Conservation (phyloP, 1,140 invertebrate genomes). For the Ostrea edulis region DNA sequence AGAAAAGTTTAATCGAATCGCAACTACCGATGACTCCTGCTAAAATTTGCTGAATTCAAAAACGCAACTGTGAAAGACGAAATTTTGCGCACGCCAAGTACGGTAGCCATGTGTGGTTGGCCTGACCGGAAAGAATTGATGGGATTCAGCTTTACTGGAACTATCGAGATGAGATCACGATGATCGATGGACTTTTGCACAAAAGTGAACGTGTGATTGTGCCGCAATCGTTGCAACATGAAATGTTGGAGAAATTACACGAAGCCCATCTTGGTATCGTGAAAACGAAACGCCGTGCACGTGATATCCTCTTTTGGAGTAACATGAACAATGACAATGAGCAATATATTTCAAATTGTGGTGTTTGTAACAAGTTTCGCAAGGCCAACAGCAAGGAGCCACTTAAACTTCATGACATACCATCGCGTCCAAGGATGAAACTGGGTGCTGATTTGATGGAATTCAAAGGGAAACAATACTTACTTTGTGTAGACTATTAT, state of each 20-base stretch:
- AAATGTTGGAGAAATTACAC: constrained; percentile 54
- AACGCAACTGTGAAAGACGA: background rate
- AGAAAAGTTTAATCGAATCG: constrained; percentile 1
- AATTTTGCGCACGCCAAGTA: background rate
- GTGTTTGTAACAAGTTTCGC: constrained; percentile 31
- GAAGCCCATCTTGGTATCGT: constrained; percentile 51
- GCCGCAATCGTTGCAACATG: constrained; percentile 36
- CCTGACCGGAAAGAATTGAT: background rate
- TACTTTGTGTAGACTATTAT: too few relatives aligned
- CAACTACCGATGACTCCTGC: background rate
- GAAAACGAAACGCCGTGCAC: constrained; percentile 42
- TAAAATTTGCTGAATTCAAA: constrained; percentile 13
- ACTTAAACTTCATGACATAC: constrained; percentile 41
- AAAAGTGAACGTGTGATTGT: constrained; percentile 49
- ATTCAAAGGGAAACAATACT: too few relatives aligned
- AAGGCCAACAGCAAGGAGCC: constrained; percentile 45
- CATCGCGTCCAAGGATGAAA: constrained; percentile 43
- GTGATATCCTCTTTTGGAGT: constrained; percentile 49
- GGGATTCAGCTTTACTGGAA: constrained; percentile 26
- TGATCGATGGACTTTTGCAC: constrained; percentile 51
- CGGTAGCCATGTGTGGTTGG: background rate
- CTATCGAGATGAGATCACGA: constrained; percentile 46
- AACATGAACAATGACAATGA: constrained; percentile 49
- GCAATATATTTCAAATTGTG: constrained; percentile 38
- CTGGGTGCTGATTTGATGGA: too few relatives aligned